A percentile compares a stretch with the other conserved stretches of the same genome.
phyloP scores from a whole-genome alignment of 2,888 invertebrate species.

The Cremastobaeus sp. region DNA sequence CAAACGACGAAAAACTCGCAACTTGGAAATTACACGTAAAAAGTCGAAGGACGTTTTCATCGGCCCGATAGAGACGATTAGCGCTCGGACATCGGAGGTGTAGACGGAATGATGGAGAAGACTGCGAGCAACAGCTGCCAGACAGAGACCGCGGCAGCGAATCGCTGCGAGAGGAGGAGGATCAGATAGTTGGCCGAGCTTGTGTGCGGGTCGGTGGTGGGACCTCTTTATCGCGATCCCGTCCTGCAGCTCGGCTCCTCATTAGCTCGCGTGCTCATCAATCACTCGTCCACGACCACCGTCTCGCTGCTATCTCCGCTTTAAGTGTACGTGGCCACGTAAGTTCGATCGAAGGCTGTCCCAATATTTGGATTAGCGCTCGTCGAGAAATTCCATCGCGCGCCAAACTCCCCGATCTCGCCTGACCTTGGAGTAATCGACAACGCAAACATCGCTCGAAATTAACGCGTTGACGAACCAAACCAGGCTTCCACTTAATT shows the following conservation, averaged over 20 bases:
- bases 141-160: conserved; percentile 26
- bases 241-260: conserved; percentile 77
- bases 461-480: conserved; percentile 34
- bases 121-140: conserved; percentile 43
- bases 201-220: conserved; percentile 69
- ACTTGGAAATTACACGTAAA: background rate
- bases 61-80: conserved; percentile 46
- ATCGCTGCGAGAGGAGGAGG: conserved; percentile 36
- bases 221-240: conserved; percentile 78
- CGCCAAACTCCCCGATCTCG: conserved; percentile 24
- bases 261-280: conserved; percentile 78
- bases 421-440: conserved; percentile 43
- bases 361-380: conserved; percentile 73
- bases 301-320: conserved; percentile 67
- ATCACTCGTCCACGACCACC: conserved; percentile 77
- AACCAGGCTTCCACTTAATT: too few relatives aligned
- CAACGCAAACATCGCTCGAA: conserved; percentile 33
- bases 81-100: conserved; percentile 43
- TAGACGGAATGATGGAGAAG: conserved; percentile 51
- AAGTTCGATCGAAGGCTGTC: conserved; percentile 65
- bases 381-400: conserved; percentile 39
- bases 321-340: conserved; percentile 47
- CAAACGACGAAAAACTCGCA: too few relatives aligned
- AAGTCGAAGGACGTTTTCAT: conserved; percentile 43
- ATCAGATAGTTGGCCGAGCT: conserved; percentile 61